phyloP scores from a whole-genome alignment of 2,888 invertebrate genomes.

The Sceliomorpha sp. region DNA sequence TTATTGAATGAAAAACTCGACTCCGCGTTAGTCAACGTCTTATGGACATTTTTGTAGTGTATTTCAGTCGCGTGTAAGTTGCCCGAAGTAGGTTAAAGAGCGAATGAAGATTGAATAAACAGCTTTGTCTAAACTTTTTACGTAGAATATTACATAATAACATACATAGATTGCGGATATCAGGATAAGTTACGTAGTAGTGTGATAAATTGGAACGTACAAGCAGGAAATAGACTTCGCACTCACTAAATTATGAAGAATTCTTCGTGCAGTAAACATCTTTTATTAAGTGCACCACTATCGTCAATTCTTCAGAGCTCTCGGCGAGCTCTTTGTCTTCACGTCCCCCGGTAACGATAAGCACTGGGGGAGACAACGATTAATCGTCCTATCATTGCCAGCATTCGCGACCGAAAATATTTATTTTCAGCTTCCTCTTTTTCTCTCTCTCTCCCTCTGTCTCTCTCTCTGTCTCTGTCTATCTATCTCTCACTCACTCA shows the following conservation, averaged over 20 bases:
- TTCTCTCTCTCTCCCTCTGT: conserved; percentile 7
- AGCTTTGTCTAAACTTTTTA: background rate
- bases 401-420: conserved; percentile 25
- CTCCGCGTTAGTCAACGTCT: background rate
- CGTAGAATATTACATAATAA: conserved; percentile 12
- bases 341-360: conserved; percentile 62
- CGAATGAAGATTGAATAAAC: background rate
- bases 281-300: conserved; percentile 65
- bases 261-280: conserved; percentile 62
- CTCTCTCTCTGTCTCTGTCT: no score
- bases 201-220: background rate
- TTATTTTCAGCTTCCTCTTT: conserved; percentile 7
- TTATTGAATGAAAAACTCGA: conserved; percentile 9
- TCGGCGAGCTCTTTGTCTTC: conserved; percentile 65
- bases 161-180: conserved; percentile 1
- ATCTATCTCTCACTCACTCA: no score
- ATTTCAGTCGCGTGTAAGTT: background rate
- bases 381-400: conserved; percentile 44
- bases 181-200: background rate
- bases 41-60: background rate
- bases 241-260: conserved; percentile 14
- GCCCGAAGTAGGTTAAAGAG: conserved; percentile 9
- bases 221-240: conserved; percentile 1
- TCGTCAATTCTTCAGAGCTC: conserved; percentile 66
- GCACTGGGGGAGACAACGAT: conserved; percentile 52